These are phyloP conservation scores for Chascanopsetta lugubris DNA, from an alignment of 2,113 vertebrate species.

Conservation along the genomic window DNA sequence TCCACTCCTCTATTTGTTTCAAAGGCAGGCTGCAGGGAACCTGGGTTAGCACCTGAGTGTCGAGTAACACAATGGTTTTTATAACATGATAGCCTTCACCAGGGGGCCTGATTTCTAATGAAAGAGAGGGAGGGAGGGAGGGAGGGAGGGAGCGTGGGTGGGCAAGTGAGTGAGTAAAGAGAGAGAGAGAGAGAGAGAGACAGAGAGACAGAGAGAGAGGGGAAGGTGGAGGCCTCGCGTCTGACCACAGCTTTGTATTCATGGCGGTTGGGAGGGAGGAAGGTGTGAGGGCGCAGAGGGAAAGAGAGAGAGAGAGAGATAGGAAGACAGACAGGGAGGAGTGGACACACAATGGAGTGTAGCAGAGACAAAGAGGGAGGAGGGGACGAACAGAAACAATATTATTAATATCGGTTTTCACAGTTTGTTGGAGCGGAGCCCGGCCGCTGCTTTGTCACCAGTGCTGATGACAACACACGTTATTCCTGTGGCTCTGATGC, in stretches of 20 bases:
- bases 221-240: slow-evolving; percentile 41
- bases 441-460: slow-evolving; percentile 28
- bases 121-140: slow-evolving; percentile 35
- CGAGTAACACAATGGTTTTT: slow-evolving; percentile 66
- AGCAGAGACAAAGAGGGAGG: slow-evolving; percentile 52
- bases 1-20: slow-evolving; percentile 27
- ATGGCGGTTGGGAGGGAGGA: slow-evolving; percentile 16
- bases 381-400: no score
- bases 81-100: slow-evolving; percentile 71
- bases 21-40: slow-evolving; percentile 61
- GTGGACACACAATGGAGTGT: slow-evolving; percentile 57
- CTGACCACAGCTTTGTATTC: slow-evolving; percentile 55
- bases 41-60: slow-evolving; percentile 56
- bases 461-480: slow-evolving; percentile 35
- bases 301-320: slow-evolving; percentile 50
- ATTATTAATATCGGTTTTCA: slow-evolving; percentile 71
- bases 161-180: slow-evolving; percentile 24
- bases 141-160: not conserved
- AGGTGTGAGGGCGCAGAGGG: slow-evolving; percentile 35
- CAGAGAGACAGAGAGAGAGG: slow-evolving; percentile 36
- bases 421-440: slow-evolving; percentile 45
- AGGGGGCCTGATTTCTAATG: slow-evolving; percentile 44
- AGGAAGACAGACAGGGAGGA: slow-evolving; percentile 57
- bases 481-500: slow-evolving; percentile 4
- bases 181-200: slow-evolving; percentile 35